These are phyloP conservation scores for Cyanoliseus patagonus DNA, from an alignment of 2,113 vertebrate species.

Conservation along the genomic window DNA sequence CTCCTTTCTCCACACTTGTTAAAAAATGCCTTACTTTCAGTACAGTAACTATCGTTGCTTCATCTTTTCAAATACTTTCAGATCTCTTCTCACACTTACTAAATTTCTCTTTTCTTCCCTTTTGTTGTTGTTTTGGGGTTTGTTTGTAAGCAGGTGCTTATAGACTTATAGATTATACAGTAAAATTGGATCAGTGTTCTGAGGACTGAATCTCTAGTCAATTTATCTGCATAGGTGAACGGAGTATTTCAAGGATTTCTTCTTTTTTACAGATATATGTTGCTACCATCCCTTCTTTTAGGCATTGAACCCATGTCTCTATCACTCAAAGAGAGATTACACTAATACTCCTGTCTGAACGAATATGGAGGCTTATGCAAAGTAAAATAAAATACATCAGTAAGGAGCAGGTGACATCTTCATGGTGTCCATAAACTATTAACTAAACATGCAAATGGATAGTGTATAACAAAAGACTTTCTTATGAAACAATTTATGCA, in stretches of 20 bases:
- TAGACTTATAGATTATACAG: neutral
- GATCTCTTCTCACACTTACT: neutral
- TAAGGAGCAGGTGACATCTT: neutral
- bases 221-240: neutral
- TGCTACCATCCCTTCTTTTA: neutral
- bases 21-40: neutral
- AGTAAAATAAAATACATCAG: neutral
- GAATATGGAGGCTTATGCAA: neutral
- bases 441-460: neutral
- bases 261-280: neutral
- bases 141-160: neutral
- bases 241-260: neutral
- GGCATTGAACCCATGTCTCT: neutral
- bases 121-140: neutral
- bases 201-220: neutral
- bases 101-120: neutral
- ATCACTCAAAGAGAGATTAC: neutral
- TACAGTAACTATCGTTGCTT: neutral
- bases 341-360: neutral
- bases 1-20: neutral
- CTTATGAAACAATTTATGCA: slow-evolving; percentile 24
- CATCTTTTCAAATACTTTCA: neutral
- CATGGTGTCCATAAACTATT: neutral
- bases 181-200: neutral
- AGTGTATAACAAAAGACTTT: neutral